These are phyloP conservation scores for Napeogenes sylphis DNA, from an alignment of 2,888 invertebrate species.

Conservation along the genomic window DNA sequence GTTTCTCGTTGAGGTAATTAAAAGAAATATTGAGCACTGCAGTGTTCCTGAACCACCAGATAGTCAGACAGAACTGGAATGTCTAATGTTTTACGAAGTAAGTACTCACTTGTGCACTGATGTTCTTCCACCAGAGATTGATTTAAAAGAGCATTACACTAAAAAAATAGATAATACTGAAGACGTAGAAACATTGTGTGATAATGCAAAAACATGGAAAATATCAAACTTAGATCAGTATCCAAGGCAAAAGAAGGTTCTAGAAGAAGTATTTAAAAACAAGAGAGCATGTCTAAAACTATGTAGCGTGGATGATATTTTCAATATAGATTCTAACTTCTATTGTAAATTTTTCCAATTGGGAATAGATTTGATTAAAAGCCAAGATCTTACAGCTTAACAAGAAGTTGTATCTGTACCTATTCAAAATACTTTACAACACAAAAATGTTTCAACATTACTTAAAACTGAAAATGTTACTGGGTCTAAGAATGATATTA, in stretches of 20 bases:
- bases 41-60: slow-evolving; percentile 39
- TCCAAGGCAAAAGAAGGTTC: slow-evolving; percentile 39
- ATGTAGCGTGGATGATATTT: slow-evolving; percentile 46
- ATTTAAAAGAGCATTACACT: slow-evolving; percentile 41
- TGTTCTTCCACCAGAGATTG: slow-evolving; percentile 37
- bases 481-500: slow-evolving; percentile 11
- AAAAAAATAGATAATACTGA: slow-evolving; percentile 42
- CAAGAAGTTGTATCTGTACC: neutral
- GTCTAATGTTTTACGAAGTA: slow-evolving; percentile 65
- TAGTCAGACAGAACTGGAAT: slow-evolving; percentile 47
- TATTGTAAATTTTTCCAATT: slow-evolving; percentile 66
- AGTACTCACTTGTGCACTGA: slow-evolving; percentile 55
- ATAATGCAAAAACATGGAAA: slow-evolving; percentile 48
- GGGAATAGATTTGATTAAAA: slow-evolving; percentile 46
- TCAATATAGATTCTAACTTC: slow-evolving; percentile 49
- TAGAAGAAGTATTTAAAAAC: slow-evolving; percentile 42
- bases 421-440: slow-evolving; percentile 9
- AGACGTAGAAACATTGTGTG: slow-evolving; percentile 47
- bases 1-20: slow-evolving; percentile 48
- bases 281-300: slow-evolving; percentile 48
- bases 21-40: slow-evolving; percentile 45
- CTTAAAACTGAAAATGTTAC: slow-evolving; percentile 13
- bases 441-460: slow-evolving; percentile 6
- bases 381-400: slow-evolving; percentile 25
- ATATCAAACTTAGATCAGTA: slow-evolving; percentile 39